These are phyloP conservation scores for Gryllus bimaculatus DNA, from an alignment of 1,140 invertebrate genomes.

Conservation along the genomic window DNA sequence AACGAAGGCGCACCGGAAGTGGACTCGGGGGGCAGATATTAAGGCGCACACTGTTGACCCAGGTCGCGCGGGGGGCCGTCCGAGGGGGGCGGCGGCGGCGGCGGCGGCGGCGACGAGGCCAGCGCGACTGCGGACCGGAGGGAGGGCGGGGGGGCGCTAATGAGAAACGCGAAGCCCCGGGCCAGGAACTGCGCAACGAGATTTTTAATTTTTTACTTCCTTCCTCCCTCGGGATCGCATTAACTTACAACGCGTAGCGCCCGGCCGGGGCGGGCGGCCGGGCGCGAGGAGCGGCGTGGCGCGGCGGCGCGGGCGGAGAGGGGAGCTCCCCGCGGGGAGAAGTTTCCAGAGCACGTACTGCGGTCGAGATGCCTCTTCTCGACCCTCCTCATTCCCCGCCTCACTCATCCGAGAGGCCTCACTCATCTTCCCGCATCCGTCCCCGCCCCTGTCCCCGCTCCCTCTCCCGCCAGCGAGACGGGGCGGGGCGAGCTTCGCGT, in stretches of 20 bases:
- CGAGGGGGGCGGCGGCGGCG: too few species aligned
- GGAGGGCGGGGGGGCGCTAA: not conserved
- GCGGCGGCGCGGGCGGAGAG: not conserved
- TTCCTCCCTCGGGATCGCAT: not conserved
- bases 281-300: too few species aligned
- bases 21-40: not conserved
- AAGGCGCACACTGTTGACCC: not conserved
- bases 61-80: not conserved
- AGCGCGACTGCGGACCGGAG: not conserved
- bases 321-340: not conserved
- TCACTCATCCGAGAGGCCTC: not conserved
- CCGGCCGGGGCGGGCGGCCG: too few species aligned
- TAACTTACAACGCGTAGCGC: not conserved
- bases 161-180: not conserved
- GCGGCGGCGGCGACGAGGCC: too few species aligned
- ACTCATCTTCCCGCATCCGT: not conserved
- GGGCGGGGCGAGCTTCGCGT: too few species aligned
- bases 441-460: too few species aligned
- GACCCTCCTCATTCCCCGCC: not conserved
- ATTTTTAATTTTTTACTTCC: not conserved
- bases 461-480: too few species aligned
- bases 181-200: not conserved
- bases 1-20: not conserved
- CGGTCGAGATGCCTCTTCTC: not conserved
- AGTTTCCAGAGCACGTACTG: conserved; percentile 3